Percentiles rank a stretch among this genome's conserved stretches.
Conservation (phyloP, 2,113 vertebrate genomes). For the Saccopteryx bilineata region DNA sequence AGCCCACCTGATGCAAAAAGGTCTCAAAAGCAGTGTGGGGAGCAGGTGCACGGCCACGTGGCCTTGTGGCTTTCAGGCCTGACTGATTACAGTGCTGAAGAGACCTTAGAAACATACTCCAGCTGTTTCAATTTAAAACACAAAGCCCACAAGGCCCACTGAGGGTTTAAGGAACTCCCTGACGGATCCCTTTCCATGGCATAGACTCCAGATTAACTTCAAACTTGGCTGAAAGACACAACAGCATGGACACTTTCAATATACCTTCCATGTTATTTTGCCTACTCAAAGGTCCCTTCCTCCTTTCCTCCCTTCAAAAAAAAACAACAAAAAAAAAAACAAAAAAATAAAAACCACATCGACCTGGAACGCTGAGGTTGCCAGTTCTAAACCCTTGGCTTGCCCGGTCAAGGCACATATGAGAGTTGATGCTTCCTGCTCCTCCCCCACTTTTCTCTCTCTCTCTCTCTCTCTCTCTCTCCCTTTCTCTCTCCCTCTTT, state of each 20-base stretch:
- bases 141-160: not conserved
- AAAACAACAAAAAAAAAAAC: no score
- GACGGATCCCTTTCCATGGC: not conserved
- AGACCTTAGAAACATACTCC: not conserved
- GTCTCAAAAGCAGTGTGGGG: not conserved
- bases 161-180: not conserved
- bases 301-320: no score
- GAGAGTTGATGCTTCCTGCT: no score
- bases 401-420: no score
- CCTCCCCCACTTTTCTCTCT: no score
- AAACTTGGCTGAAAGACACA: not conserved
- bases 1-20: rapidly evolving
- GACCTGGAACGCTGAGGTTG: no score
- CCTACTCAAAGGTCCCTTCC: not conserved
- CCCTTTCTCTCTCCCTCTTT: no score
- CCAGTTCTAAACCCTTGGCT: no score
- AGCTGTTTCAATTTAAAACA: not conserved
- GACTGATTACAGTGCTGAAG: not conserved
- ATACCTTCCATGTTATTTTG: no score
- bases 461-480: no score
- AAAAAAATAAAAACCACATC: no score
- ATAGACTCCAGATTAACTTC: not conserved
- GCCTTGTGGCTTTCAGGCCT: not conserved
- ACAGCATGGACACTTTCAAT: not conserved
- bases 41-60: rapidly evolving